These are phyloP conservation scores for Callyntrura sp. DNA, from an alignment of 2,888 invertebrate genomes.

Conservation along the genomic window DNA sequence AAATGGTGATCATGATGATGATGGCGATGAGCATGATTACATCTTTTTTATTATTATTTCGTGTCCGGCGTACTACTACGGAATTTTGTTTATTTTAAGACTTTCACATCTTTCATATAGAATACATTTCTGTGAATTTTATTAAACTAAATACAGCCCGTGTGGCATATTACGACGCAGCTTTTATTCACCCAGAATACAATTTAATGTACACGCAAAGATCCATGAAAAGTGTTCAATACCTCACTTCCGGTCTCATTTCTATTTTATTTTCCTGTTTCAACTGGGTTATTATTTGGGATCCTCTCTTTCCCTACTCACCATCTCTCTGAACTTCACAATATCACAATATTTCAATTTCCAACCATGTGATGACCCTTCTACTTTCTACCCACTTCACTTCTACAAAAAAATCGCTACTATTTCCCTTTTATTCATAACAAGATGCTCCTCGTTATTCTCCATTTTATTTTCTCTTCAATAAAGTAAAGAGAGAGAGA, in stretches of 20 bases:
- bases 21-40: not conserved
- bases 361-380: no score
- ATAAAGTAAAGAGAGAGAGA: not conserved
- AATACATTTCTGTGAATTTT: no score
- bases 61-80: not conserved
- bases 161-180: no score
- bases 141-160: no score
- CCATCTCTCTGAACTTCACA: no score
- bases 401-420: not conserved
- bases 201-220: not conserved
- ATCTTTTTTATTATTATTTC: not conserved
- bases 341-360: no score
- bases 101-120: not conserved
- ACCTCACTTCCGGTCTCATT: slow-evolving; percentile 12
- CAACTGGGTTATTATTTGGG: no score
- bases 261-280: slow-evolving; percentile 4
- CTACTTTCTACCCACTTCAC: no score
- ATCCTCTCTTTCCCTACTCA: no score
- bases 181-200: no score
- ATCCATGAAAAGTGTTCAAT: not conserved
- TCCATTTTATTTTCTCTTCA: not conserved
- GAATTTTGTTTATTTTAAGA: not conserved
- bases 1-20: not conserved
- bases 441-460: not conserved
- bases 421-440: not conserved